These are phyloP conservation scores for Pipistrellus pygmaeus DNA, from an alignment of 2,797 vertebrate species.

Conservation along the genomic window DNA sequence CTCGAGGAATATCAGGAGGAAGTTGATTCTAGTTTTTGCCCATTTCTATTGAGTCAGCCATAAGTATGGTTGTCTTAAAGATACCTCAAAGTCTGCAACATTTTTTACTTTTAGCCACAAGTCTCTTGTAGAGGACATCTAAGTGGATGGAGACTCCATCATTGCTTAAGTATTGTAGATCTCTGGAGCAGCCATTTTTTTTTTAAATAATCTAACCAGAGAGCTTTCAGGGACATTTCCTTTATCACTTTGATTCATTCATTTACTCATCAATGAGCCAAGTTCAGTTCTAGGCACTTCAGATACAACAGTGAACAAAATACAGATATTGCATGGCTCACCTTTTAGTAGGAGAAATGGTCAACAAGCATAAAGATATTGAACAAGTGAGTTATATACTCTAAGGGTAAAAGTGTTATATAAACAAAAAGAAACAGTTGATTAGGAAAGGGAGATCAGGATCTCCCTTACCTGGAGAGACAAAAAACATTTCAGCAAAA, in stretches of 20 bases:
- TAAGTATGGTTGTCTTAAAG: neutral
- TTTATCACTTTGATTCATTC: neutral
- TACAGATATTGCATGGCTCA: neutral
- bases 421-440: neutral
- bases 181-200: neutral
- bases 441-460: neutral
- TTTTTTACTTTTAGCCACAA: slow-evolving; percentile 27
- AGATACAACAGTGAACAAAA: neutral
- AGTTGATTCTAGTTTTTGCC: neutral
- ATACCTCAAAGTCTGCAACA: neutral
- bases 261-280: slow-evolving; percentile 2
- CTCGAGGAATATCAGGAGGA: neutral
- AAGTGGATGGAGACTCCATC: neutral
- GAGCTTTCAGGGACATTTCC: neutral
- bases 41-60: neutral
- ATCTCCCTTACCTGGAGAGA: neutral
- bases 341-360: neutral
- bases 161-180: slow-evolving; percentile 15
- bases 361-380: slow-evolving; percentile 11
- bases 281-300: neutral
- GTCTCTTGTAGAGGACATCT: neutral
- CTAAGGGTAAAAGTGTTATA: neutral
- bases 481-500: neutral
- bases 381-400: neutral
- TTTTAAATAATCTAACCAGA: neutral